Percentiles rank a stretch among this genome's conserved stretches.
These are phyloP conservation scores for Heliconius charithonia DNA, from an alignment of 2,888 invertebrate genomes.

Conservation along the genomic window DNA sequence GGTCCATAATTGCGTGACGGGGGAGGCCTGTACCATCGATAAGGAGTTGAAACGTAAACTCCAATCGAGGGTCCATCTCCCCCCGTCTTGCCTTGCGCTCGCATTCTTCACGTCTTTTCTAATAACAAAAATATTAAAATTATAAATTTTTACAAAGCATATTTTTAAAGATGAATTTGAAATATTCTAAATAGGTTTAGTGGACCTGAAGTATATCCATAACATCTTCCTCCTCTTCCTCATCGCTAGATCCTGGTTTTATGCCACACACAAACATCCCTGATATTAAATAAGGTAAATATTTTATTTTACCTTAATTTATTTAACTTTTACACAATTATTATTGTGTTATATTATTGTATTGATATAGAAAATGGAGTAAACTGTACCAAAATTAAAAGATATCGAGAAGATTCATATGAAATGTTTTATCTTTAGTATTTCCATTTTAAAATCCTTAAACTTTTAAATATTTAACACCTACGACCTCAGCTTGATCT, in stretches of 20 bases:
- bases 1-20: constrained; percentile 94
- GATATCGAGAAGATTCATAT: constrained; percentile 13
- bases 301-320: neutral
- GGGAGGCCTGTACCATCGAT: constrained; percentile 92
- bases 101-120: constrained; percentile 93
- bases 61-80: constrained; percentile 96
- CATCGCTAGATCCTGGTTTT: constrained; percentile 82
- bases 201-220: constrained; percentile 77
- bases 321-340: neutral
- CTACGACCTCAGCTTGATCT: constrained; percentile 40
- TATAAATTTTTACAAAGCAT: neutral
- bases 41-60: constrained; percentile 94
- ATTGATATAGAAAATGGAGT: neutral
- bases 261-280: constrained; percentile 85
- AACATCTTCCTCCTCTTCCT: constrained; percentile 85
- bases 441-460: neutral
- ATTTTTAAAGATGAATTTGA: neutral
- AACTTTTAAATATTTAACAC: neutral
- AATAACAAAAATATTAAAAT: constrained; percentile 43
- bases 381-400: neutral
- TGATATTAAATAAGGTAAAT: constrained; percentile 28
- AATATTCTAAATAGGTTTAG: neutral
- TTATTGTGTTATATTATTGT: too few species aligned
- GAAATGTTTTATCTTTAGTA: neutral
- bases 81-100: constrained; percentile 94